These are phyloP conservation scores for zebrafish (Danio rerio) DNA, from an alignment of 2,113 vertebrate species.

Conservation along the genomic window DNA sequence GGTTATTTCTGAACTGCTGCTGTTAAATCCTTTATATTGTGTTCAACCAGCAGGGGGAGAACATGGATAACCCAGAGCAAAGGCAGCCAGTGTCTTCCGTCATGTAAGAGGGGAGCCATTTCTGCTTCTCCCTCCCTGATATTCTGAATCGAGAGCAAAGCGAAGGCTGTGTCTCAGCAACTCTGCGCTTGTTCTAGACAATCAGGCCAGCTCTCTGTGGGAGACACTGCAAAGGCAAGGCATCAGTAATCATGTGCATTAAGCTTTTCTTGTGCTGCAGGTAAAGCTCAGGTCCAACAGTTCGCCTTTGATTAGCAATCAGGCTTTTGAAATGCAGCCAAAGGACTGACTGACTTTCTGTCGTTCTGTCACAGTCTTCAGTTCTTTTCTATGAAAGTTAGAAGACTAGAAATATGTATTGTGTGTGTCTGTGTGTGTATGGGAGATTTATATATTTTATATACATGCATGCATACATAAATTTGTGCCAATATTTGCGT, in stretches of 20 bases:
- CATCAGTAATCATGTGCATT: constrained; percentile 61
- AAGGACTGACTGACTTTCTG: constrained; percentile 57
- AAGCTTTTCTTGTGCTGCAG: constrained; percentile 56
- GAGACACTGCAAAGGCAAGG: constrained; percentile 42
- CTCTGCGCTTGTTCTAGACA: constrained; percentile 48
- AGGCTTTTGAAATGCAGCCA: constrained; percentile 39
- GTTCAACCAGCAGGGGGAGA: constrained; percentile 53
- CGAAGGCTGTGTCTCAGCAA: constrained; percentile 47
- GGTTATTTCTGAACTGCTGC: background rate
- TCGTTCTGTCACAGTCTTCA: background rate
- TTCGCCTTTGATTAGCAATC: constrained; percentile 60
- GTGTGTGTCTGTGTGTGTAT: no score
- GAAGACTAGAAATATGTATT: background rate
- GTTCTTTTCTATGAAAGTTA: background rate
- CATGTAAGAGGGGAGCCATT: constrained; percentile 32
- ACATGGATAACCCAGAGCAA: constrained; percentile 24
- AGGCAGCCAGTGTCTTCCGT: constrained; percentile 1
- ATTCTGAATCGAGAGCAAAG: constrained; percentile 45
- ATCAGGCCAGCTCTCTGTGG: constrained; percentile 58
- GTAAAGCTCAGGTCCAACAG: constrained; percentile 49
- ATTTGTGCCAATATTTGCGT: no score
- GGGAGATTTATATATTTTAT: no score
- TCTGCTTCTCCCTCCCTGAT: constrained; percentile 34
- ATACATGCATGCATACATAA: no score
- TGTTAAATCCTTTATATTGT: background rate